Percentiles rank a stretch among this genome's conserved stretches.
phyloP scores from a whole-genome alignment of 2,113 vertebrate species.

The Cervus canadensis region DNA sequence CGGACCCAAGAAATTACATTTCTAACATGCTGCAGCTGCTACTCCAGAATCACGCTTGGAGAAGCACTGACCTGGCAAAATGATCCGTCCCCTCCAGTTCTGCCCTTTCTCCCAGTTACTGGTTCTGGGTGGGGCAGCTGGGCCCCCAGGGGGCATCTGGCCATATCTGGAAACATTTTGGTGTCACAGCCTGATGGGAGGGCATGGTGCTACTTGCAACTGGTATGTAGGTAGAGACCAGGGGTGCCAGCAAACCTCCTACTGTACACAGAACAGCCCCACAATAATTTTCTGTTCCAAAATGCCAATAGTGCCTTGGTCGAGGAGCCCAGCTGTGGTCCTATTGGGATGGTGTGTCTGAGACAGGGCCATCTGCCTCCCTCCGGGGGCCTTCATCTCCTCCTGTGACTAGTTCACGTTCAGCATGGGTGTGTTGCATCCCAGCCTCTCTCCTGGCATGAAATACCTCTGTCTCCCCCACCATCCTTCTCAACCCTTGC shows the following conservation, averaged over 20 bases:
- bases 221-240: background rate
- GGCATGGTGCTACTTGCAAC: background rate
- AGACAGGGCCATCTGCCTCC: rapidly evolving
- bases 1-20: background rate
- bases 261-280: background rate
- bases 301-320: background rate
- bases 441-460: background rate
- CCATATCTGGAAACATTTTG: background rate
- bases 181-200: background rate
- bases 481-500: background rate
- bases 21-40: background rate
- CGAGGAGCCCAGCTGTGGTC: background rate
- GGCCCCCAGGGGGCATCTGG: background rate
- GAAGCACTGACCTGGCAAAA: background rate
- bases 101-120: background rate
- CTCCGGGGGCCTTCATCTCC: background rate
- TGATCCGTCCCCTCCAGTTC: rapidly evolving
- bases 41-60: background rate
- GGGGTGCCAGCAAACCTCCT: background rate
- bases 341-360: background rate
- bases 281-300: background rate
- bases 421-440: background rate
- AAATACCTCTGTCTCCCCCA: background rate
- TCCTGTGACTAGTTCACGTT: background rate
- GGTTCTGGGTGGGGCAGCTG: too few species aligned